A percentile compares a stretch with the other conserved stretches of the same genome.
Evolutionary conservation across 2,797 vertebrate species (phyloP).

Genomic region (Spea hammondii): DNA sequence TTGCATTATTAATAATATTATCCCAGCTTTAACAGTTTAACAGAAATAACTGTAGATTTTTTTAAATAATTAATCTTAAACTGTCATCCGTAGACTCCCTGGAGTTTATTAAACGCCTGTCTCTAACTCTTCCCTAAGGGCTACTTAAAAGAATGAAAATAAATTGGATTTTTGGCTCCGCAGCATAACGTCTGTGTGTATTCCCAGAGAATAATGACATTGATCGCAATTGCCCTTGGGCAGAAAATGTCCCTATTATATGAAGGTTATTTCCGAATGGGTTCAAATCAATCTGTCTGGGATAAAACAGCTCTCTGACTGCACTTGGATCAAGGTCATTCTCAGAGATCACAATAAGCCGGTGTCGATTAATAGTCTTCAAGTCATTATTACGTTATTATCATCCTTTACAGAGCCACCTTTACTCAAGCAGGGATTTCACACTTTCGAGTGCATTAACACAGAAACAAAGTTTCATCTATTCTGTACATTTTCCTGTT

Average conservation of each 20-base stretch:
- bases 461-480: too few species aligned
- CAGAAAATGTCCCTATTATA: slow-evolving; percentile 10
- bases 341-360: neutral
- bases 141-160: slow-evolving; percentile 30
- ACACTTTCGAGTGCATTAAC: too few species aligned
- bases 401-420: too few species aligned
- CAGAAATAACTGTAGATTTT: neutral
- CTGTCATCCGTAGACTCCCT: neutral
- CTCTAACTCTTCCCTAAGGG: slow-evolving; percentile 26
- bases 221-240: slow-evolving; percentile 6
- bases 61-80: slow-evolving; percentile 32
- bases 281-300: slow-evolving; percentile 45
- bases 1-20: slow-evolving; percentile 9
- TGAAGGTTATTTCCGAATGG: slow-evolving; percentile 41
- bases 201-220: slow-evolving; percentile 37
- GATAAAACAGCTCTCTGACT: slow-evolving; percentile 11
- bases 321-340: neutral
- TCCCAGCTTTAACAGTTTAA: neutral
- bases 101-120: slow-evolving; percentile 3
- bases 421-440: too few species aligned
- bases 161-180: slow-evolving; percentile 39
- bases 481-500: too few species aligned
- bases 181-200: slow-evolving; percentile 20
- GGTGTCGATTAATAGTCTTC: too few species aligned
- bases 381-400: too few species aligned